Base-by-base conservation (phyloP, 2,797 vertebrate genomes). In the Typhlichthys subterraneus region DNA sequence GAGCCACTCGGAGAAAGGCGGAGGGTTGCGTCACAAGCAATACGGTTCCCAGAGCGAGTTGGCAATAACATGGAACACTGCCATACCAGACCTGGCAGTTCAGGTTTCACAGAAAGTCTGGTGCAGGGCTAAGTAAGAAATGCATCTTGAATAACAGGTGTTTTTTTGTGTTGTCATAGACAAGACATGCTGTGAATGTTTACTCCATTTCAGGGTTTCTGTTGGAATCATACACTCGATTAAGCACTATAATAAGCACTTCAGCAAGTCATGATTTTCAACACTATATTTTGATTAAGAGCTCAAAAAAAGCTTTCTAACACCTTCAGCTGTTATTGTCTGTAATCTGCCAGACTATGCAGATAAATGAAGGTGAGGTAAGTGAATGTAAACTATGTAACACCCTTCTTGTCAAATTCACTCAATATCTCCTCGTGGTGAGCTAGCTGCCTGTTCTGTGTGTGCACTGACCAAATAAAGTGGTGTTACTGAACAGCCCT, bases 21-120 rank as follows among this genome's bases (percentile, higher is more conserved):
- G 60, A 66, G 68, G 66, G 31, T 60, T 73, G 68, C 65, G 12
- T 77, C 71, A 62, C 67, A 53, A 73, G 66, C 59, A 62, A 47
- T 33, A 63, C 52, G 75, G 70, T 65, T 71, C 78, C 73, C 75
- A 69, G 67, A 23, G 3, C 3, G 23, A 67, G 72, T 73, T 77
- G 81, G 78, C 63, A 52, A 47, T 23, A 42, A 50, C 3, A 4
- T 33, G 29, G 51, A 4, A 17, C 14, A 38, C 47, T 45, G 69
- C 75, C 70, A 69, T 60, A 63, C 45, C 0, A 7, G 62, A 66
- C 71, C 69, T 54, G 65, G 70, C 72, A 69, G 56, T 74, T 77
- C 83, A 77, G 77, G 71, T 88, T 86, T 61, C n/a, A 72, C 81
- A 75, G 69, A 82, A 69, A 76, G 63, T 82, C 58, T 72, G 45